phyloP scores from a whole-genome alignment of 2,797 vertebrate genomes.

The Pantherophis alleghaniensis region DNA sequence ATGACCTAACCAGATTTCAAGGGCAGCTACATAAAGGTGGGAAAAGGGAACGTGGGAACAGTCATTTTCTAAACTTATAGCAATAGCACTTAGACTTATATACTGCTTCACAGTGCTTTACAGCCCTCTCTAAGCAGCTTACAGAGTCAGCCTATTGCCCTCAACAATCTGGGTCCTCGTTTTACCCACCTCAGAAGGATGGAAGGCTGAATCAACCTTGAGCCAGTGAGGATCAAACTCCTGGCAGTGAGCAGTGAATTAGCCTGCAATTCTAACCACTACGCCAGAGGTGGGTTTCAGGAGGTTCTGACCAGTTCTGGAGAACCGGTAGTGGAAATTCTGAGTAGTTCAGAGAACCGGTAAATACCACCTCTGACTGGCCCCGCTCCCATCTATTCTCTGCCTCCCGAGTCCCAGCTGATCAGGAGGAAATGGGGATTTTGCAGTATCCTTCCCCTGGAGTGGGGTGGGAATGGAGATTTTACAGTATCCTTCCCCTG shows the following conservation, averaged over 20 bases:
- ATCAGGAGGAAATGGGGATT: too few relatives aligned
- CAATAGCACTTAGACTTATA: neutral
- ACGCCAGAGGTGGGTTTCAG: too few relatives aligned
- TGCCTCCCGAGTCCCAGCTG: too few relatives aligned
- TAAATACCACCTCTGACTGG: too few relatives aligned
- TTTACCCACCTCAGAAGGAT: neutral
- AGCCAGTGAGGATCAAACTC: neutral
- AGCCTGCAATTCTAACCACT: neutral
- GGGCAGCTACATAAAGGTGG: neutral
- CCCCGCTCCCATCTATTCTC: too few relatives aligned
- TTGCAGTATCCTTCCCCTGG: too few relatives aligned
- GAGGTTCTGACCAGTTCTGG: too few relatives aligned
- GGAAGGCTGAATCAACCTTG: neutral
- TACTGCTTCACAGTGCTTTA: neutral
- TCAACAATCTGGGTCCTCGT: neutral
- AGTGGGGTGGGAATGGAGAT: too few relatives aligned
- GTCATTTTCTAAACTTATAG: neutral
- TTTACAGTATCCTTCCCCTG: too few relatives aligned
- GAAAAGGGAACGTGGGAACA: neutral
- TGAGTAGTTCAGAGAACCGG: too few relatives aligned
- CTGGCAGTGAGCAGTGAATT: neutral
- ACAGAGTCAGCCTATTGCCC: neutral
- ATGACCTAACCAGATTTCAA: neutral
- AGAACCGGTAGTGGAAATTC: too few relatives aligned
- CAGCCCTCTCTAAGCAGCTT: neutral